A percentile compares a stretch with the other conserved stretches of the same genome.
Evolutionary conservation across 2,888 invertebrate genomes (phyloP).

Genomic region (Hartigia nigra): DNA sequence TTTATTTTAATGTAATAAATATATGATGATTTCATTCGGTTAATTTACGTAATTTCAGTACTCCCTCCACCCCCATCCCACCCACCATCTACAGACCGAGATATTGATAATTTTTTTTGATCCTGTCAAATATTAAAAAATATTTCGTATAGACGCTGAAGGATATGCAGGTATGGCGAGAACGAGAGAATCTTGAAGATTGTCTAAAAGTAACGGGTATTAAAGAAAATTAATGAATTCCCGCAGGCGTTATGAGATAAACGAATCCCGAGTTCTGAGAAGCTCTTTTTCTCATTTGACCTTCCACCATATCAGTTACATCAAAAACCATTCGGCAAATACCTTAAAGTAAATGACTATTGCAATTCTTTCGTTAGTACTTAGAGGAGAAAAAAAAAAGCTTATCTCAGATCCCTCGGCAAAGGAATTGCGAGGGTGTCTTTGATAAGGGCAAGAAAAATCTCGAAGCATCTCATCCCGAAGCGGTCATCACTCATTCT

Average conservation of each 20-base stretch:
- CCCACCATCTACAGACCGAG: no score
- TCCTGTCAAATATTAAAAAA: not conserved
- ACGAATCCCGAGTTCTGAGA: not conserved
- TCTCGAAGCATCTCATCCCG: not conserved
- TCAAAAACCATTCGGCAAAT: not conserved
- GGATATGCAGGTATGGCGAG: not conserved
- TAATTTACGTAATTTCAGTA: not conserved
- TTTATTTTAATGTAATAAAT: not conserved
- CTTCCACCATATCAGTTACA: not conserved
- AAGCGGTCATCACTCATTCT: not conserved
- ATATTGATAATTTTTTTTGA: not conserved
- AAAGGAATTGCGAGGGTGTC: not conserved
- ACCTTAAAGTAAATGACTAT: not conserved
- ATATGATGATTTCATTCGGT: not conserved
- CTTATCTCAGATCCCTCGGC: not conserved
- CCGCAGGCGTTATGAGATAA: not conserved
- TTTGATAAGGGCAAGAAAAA: not conserved
- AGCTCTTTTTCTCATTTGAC: not conserved
- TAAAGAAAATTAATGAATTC: not conserved
- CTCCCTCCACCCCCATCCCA: no score
- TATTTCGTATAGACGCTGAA: not conserved
- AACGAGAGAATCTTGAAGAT: not conserved
- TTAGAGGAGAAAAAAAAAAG: not conserved
- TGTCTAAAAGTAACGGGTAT: not conserved
- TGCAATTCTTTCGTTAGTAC: not conserved